A percentile compares a stretch with the other conserved stretches of the same genome.
Evolutionary conservation across 2,888 invertebrate genomes (phyloP).

Genomic region (Tenodera sinensis): DNA sequence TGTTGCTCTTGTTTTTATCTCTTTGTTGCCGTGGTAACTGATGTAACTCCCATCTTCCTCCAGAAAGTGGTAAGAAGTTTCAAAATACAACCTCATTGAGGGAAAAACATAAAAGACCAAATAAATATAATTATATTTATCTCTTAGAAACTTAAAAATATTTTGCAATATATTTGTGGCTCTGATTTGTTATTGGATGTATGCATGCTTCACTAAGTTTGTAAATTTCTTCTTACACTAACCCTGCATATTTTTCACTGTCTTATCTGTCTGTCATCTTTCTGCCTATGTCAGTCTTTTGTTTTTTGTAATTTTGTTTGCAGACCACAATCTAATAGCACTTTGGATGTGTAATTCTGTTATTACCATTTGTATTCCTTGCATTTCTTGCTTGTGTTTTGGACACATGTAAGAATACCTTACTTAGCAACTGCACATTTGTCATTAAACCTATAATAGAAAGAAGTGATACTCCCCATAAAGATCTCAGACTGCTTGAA

Average conservation of each 20-base stretch:
- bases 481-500: neutral
- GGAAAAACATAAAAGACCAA: slow-evolving; percentile 14
- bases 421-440: neutral
- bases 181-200: slow-evolving; percentile 17
- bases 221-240: neutral
- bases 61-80: slow-evolving; percentile 40
- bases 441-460: neutral
- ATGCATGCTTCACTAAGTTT: slow-evolving; percentile 8
- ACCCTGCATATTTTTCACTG: slow-evolving; percentile 10
- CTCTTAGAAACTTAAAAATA: neutral
- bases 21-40: slow-evolving; percentile 36
- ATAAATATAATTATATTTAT: slow-evolving; percentile 1
- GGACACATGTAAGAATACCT: slow-evolving; percentile 2
- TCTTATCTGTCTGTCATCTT: slow-evolving; percentile 15
- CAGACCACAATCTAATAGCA: slow-evolving; percentile 3
- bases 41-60: slow-evolving; percentile 35
- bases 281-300: slow-evolving; percentile 3
- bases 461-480: neutral
- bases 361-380: neutral
- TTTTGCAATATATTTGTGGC: slow-evolving; percentile 17
- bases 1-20: slow-evolving; percentile 36
- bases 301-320: neutral
- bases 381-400: slow-evolving; percentile 8
- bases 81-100: slow-evolving; percentile 18
- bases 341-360: slow-evolving; percentile 2